Conservation (phyloP, 2,113 vertebrate species). For the Bubo bubo region DNA sequence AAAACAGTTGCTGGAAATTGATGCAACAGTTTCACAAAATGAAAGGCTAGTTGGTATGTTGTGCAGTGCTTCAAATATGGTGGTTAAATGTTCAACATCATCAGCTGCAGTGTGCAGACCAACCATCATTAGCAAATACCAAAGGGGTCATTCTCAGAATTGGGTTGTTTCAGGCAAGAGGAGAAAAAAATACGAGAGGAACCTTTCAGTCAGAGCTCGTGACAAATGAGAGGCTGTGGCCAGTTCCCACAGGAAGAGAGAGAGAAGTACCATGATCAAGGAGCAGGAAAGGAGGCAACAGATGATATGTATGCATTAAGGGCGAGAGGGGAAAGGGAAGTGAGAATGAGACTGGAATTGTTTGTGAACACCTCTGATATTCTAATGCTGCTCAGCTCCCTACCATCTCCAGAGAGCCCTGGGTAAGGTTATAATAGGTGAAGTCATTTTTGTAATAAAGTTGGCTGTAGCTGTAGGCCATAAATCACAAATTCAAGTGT, state of each 20-base stretch:
- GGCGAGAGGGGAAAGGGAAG: not conserved
- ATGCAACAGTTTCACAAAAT: conserved; percentile 52
- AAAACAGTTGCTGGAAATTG: conserved; percentile 31
- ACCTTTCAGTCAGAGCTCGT: not conserved
- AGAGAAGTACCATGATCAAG: not conserved
- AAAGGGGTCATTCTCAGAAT: not conserved
- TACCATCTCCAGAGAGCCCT: conserved; percentile 57
- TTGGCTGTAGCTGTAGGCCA: conserved; percentile 68
- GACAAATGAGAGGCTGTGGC: not conserved
- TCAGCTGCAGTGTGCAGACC: not conserved
- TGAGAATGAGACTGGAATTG: conserved; percentile 31
- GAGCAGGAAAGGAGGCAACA: conserved; percentile 35
- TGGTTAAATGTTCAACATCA: not conserved
- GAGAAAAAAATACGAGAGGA: not conserved
- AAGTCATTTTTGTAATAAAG: conserved; percentile 77
- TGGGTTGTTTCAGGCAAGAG: not conserved
- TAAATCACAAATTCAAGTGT: conserved; percentile 73
- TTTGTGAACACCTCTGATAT: conserved; percentile 56
- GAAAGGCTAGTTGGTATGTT: conserved; percentile 1
- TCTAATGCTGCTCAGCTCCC: conserved; percentile 42
- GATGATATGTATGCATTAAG: not conserved
- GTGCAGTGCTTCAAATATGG: not conserved
- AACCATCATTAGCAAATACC: not conserved
- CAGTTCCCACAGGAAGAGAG: conserved; percentile 17
- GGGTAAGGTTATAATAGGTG: conserved; percentile 67